Conservation (phyloP, 2,888 invertebrate species). For the Oscheius sp. region DNA sequence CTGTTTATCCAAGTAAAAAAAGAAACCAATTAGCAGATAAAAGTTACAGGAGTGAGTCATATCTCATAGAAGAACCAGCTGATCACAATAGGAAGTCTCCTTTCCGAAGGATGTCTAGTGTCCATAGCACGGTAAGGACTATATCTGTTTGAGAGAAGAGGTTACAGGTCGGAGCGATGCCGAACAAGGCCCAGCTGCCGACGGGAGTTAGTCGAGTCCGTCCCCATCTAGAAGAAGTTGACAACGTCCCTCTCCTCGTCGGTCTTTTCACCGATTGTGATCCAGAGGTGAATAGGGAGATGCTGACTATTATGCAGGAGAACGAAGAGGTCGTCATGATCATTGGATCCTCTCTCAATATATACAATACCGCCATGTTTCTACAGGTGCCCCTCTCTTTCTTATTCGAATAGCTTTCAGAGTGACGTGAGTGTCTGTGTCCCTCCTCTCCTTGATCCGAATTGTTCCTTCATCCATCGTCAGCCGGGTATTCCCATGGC, state of each 20-base stretch:
- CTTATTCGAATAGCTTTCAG: neutral
- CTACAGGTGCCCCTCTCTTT: constrained; percentile 76
- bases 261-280: constrained; percentile 97
- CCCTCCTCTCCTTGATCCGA: constrained; percentile 34
- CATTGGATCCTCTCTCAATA: constrained; percentile 88
- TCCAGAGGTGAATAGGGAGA: constrained; percentile 86
- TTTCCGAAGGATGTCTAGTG: constrained; percentile 37
- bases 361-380: constrained; percentile 89
- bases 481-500: neutral
- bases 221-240: constrained; percentile 76
- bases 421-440: constrained; percentile 42
- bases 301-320: constrained; percentile 90
- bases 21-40: neutral
- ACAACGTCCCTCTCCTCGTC: constrained; percentile 95
- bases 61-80: neutral
- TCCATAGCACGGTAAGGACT: constrained; percentile 18
- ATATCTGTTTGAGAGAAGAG: neutral
- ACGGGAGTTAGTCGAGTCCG: constrained; percentile 94
- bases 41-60: constrained; percentile 18
- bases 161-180: constrained; percentile 47
- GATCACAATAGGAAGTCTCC: constrained; percentile 32
- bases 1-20: neutral
- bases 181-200: constrained; percentile 76
- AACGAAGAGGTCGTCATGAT: constrained; percentile 90
- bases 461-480: neutral